Evolutionary conservation across 2,797 vertebrate species (phyloP), one percentile per base, ranked within the genome.

Genomic region (Acomys russatus): DNA sequence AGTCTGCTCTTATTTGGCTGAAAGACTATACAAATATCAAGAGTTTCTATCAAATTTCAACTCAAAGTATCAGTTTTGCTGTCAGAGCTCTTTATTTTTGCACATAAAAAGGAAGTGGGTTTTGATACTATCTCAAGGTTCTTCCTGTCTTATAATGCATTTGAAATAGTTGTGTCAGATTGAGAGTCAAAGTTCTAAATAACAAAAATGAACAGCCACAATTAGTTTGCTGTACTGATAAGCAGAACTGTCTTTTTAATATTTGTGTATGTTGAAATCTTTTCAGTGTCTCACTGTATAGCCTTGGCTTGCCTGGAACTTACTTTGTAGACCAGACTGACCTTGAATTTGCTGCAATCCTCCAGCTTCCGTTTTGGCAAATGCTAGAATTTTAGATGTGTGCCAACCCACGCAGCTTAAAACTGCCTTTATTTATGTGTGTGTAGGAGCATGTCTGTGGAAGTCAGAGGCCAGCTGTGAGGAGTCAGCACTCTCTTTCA

Each of bases 71-170:
- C 87, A 78, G 96, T 93, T 90, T 74, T 96, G 97, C 97, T 97
- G 97, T 92, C 97, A 82, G 88, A 97, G 97, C 95, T 90, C 97
- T 98, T 97, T 98, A 98, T 97, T 98, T 98, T 96, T 98, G 98
- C 94, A 98, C 98, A 97, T 98, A 99, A 99, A 73, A 98, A 99
- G 99, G 99, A 99, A 99, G 99, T 98, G 98, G 97, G 98, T 99
- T 98, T 95, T 94, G 99, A 98, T 98, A 98, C 97, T 97, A 98
- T 98, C 98, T 97, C 98, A 98, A 96, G 94, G 97, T 92, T 97
- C 98, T 99, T 99, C 99, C 99, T 99, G 99, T 99, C 99, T 98
- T 91, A 98, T 96, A 96, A 98, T 96, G 97, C 97, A 98, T 96
- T 98, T 98, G 98, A 98, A 98, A 97, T 97, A 88, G 96, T 94